Base-by-base conservation (phyloP, 2,888 invertebrate species). In the Didymodactylos carnosus region DNA sequence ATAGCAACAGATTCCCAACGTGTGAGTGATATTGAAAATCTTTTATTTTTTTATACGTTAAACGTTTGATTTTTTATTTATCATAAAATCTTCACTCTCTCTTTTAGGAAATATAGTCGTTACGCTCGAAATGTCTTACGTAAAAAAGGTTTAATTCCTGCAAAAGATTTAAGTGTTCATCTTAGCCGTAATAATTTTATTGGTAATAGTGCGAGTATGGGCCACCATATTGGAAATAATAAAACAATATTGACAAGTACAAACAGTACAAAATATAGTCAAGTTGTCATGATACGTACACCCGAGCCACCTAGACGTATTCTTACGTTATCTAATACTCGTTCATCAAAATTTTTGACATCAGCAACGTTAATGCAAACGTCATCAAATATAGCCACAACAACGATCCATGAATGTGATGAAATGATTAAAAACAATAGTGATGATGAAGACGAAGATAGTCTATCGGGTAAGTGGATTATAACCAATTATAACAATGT, bases 71-170 rank as follows among this genome's bases (percentile, higher is more conserved):
- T n/a, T n/a, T n/a, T n/a, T n/a, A n/a, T n/a, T n/a, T n/a, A n/a
- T n/a, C n/a, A n/a, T n/a, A n/a, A n/a, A n/a, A n/a, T n/a, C n/a
- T n/a, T n/a, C n/a, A n/a, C n/a, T n/a, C n/a, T n/a, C n/a, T n/a
- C n/a, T n/a, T n/a, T n/a, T 62, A 62, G 62, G 35, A 62, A 62
- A 62, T 62, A 62, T n/a, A 35, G 62, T 62, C 62, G 62, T 13
- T 62, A 62, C 35, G 62, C 62, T 4, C 62, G 62, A n/a, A 46
- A 70, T 27, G 71, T 71, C 19, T 39, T 74, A n/a, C 43, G 74
- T 10, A 74, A 74, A 40, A 71, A 71, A 27, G 74, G 74, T 25
- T 35, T 74, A 3, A 74, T 74, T 41, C 23, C 74, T 16, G 35
- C 62, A 35, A 62, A 62, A 62, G 62, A 62, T 35, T 62, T 62